Conservation (phyloP, 2,113 vertebrate genomes). For the Lophura nycthemera region DNA sequence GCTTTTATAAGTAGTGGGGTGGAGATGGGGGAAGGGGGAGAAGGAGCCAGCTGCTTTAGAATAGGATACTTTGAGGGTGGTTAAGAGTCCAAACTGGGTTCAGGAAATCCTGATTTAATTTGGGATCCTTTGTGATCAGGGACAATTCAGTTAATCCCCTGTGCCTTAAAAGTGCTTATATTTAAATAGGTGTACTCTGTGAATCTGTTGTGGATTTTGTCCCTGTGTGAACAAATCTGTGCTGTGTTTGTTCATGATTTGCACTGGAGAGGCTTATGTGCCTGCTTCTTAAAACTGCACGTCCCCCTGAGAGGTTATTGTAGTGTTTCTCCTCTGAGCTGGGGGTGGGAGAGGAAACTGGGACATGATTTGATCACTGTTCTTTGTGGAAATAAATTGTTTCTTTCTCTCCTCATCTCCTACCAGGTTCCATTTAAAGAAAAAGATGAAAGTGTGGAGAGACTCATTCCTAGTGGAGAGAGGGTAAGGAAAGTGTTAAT, state of each 20-base stretch:
- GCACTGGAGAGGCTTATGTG: background rate
- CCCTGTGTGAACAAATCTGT: background rate
- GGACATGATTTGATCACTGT: background rate
- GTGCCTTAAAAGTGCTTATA: background rate
- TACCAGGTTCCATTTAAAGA: slow-evolving; percentile 91
- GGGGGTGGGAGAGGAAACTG: background rate
- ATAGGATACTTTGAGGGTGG: background rate
- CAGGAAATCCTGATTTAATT: slow-evolving; percentile 15
- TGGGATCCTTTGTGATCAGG: background rate
- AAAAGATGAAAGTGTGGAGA: slow-evolving; percentile 91
- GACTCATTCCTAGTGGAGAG: slow-evolving; percentile 96
- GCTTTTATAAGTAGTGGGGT: background rate
- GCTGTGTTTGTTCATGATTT: background rate
- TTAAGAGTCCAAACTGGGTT: background rate
- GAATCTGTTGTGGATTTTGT: background rate
- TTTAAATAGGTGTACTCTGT: background rate
- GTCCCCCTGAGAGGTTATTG: background rate
- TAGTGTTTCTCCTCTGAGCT: background rate
- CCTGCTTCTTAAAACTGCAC: background rate
- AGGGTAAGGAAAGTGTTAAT: slow-evolving; percentile 82
- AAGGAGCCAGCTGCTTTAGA: background rate
- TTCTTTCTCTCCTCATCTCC: background rate
- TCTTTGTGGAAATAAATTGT: slow-evolving; percentile 18
- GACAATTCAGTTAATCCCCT: slow-evolving; percentile 1
- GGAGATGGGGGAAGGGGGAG: background rate